Evolutionary conservation across 1,140 invertebrate genomes (phyloP), one percentile per base, ranked within the genome.

Genomic region (Aphelenchoides avenae): DNA sequence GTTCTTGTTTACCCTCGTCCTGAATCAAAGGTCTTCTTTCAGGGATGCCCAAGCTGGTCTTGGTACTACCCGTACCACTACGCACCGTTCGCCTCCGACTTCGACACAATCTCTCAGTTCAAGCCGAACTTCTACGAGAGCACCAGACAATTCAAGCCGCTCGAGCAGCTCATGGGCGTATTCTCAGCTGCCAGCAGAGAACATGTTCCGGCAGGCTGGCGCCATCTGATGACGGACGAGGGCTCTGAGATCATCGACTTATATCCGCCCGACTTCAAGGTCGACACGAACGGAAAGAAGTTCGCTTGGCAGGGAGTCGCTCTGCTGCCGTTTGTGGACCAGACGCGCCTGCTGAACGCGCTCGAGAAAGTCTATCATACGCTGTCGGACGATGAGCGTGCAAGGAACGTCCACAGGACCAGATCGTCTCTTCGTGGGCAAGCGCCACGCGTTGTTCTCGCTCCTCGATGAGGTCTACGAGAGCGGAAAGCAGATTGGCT

Each of bases 31-130:
- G 68, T 46, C n/a, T 30, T 24, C 56, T 78, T 72, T 41, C 68
- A 85, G 84, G 95, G 95, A 39, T 98, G 94, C 81, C 87, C 91
- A 20, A 95, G 91, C 2, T 99, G 95, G 95, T 90, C 94, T 79
- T 99, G 95, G 95, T 98, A 95, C 81, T 99, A 91, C 80, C 95
- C 95, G 0, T 98, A 93, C 78, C 94, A 99, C 80, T 99, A 98
- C 83, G 94, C 95, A 2, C 94, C 94, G n/a, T 99, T 99, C 82
- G 94, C 95, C 3, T 96, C 92, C 33, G 94, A 99, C 81, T 98
- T 99, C 79, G 83, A 90, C 22, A 89, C 95, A 74, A 88, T 98
- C 34, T 84, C 83, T 46, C 85, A 87, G 9, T 79, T 93, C 2
- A 85, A 86, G 39, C 89, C 88, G 0, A 83, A 86, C 70, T 98